phyloP scores from a whole-genome alignment of 2,797 vertebrate genomes.

The Alfaro cultratus region DNA sequence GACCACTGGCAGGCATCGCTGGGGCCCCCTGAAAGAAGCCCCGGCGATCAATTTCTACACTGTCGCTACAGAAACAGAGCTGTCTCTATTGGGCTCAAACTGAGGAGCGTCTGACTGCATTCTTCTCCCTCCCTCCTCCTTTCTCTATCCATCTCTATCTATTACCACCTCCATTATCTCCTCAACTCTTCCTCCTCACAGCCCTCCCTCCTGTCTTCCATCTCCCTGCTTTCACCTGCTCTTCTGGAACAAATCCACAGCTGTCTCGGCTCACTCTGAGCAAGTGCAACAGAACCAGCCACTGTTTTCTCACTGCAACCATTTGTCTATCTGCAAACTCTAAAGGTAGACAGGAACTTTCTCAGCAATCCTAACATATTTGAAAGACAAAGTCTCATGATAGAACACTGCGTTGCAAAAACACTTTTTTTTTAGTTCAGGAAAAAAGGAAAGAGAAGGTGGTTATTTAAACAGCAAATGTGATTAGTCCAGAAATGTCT shows the following conservation, averaged over 20 bases:
- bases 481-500: slow-evolving; percentile 7
- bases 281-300: slow-evolving; percentile 62
- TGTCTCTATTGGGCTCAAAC: slow-evolving; percentile 58
- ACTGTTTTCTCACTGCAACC: slow-evolving; percentile 56
- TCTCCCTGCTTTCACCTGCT: slow-evolving; percentile 67
- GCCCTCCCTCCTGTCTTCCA: slow-evolving; percentile 29
- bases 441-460: not conserved
- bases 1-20: slow-evolving; percentile 52
- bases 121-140: slow-evolving; percentile 45
- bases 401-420: not conserved
- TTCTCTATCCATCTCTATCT: slow-evolving; percentile 38
- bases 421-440: not conserved
- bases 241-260: slow-evolving; percentile 62
- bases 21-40: slow-evolving; percentile 39
- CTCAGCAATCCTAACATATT: slow-evolving; percentile 33
- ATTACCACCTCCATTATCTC: slow-evolving; percentile 44
- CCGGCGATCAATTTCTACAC: slow-evolving; percentile 67
- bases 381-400: slow-evolving; percentile 9
- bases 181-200: not conserved
- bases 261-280: slow-evolving; percentile 59
- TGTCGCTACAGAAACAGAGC: slow-evolving; percentile 77
- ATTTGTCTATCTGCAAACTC: slow-evolving; percentile 64
- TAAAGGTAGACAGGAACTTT: slow-evolving; percentile 57
- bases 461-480: not conserved
- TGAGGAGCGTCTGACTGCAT: slow-evolving; percentile 60